These are phyloP conservation scores for Peucedramus taeniatus DNA, from an alignment of 2,113 vertebrate species.

Conservation along the genomic window DNA sequence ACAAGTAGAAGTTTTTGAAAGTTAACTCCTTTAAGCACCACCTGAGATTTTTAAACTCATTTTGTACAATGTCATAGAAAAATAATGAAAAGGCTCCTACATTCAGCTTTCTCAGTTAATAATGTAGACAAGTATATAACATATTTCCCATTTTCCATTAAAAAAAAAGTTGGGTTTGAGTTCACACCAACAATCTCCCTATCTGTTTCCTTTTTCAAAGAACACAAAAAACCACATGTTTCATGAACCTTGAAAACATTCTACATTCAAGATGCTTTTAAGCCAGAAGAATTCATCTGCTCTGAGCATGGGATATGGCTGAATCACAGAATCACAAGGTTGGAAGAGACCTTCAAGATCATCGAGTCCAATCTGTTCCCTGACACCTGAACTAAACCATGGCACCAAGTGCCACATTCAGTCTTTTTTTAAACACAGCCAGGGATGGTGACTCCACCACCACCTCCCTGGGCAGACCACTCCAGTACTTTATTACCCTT, in stretches of 20 bases:
- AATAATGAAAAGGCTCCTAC: neutral
- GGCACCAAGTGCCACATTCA: no score
- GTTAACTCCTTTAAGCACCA: neutral
- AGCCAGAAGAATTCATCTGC: neutral
- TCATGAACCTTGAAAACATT: neutral
- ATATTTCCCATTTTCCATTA: neutral
- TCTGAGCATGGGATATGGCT: neutral
- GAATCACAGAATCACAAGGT: no score
- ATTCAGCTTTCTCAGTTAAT: neutral
- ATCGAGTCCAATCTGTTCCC: no score
- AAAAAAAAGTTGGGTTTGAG: neutral
- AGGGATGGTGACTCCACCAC: no score
- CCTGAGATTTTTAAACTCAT: neutral
- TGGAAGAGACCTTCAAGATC: no score
- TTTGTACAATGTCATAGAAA: neutral
- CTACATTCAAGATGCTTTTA: neutral
- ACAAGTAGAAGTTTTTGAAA: neutral
- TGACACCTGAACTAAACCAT: no score
- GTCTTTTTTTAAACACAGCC: no score
- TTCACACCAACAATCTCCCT: neutral
- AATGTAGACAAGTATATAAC: neutral
- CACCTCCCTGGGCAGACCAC: no score
- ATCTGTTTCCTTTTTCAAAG: neutral
- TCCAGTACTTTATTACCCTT: no score
- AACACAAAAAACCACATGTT: neutral